Evolutionary conservation across 2,888 invertebrate species (phyloP).

Genomic region (Lasioglossum morio): DNA sequence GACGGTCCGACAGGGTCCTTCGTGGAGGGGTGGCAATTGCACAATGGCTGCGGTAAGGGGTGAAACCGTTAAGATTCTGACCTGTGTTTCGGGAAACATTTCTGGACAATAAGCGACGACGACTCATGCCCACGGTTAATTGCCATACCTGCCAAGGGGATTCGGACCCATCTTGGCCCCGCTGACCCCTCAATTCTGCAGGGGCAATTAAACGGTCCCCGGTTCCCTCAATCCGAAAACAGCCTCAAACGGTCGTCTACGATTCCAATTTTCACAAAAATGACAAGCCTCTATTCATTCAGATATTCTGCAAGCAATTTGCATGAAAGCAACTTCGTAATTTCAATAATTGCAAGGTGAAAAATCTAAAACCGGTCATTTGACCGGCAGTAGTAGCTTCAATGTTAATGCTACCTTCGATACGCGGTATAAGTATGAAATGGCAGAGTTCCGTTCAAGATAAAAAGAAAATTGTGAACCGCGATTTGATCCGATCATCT

Average conservation of each 20-base stretch:
- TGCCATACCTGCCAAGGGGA: neutral
- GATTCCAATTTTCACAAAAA: neutral
- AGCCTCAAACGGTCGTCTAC: neutral
- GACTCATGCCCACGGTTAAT: conserved; percentile 24
- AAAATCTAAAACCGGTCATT: too few relatives aligned
- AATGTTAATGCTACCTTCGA: too few relatives aligned
- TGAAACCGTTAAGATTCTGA: conserved; percentile 50
- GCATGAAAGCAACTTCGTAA: too few relatives aligned
- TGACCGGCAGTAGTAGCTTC: too few relatives aligned
- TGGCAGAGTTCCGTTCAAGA: too few relatives aligned
- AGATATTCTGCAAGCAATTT: too few relatives aligned
- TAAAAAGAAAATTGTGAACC: too few relatives aligned
- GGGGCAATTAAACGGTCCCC: neutral
- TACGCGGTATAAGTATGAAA: too few relatives aligned
- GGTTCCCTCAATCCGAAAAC: neutral
- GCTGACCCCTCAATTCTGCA: neutral
- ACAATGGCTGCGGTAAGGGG: conserved; percentile 2
- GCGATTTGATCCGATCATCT: too few relatives aligned
- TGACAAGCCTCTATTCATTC: too few relatives aligned
- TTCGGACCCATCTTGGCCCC: neutral
- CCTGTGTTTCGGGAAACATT: neutral
- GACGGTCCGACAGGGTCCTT: neutral
- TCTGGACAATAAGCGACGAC: neutral
- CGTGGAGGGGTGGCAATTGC: neutral
- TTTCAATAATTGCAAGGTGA: too few relatives aligned